These are phyloP conservation scores for Bhutanitis thaidina DNA, from an alignment of 2,888 invertebrate genomes.

Conservation along the genomic window DNA sequence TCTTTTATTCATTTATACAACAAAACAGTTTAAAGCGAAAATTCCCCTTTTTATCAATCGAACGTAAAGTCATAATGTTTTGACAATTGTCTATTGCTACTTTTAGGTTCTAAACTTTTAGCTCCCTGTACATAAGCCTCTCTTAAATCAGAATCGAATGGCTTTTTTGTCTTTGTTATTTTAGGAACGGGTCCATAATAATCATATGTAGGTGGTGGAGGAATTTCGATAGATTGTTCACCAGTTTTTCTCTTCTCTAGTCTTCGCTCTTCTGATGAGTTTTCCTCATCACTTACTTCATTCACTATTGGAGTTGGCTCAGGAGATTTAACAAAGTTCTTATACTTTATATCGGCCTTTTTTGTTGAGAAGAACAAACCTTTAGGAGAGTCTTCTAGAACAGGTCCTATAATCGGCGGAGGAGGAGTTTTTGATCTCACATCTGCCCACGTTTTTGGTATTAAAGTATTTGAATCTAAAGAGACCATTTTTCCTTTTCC, in stretches of 20 bases:
- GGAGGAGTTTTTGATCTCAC: conserved; percentile 53
- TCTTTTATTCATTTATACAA: conserved; percentile 26
- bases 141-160: conserved; percentile 61
- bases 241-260: conserved; percentile 34
- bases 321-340: conserved; percentile 55
- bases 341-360: conserved; percentile 51
- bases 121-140: conserved; percentile 69
- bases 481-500: conserved; percentile 43
- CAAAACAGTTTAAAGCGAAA: not conserved
- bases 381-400: conserved; percentile 33
- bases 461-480: conserved; percentile 18
- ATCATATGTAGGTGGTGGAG: conserved; percentile 83
- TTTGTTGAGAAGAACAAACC: conserved; percentile 61
- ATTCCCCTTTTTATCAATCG: conserved; percentile 37
- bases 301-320: conserved; percentile 54
- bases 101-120: conserved; percentile 60
- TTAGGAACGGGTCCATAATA: conserved; percentile 79
- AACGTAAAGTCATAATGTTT: conserved; percentile 68
- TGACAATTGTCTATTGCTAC: conserved; percentile 47
- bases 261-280: conserved; percentile 22
- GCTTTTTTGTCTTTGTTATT: conserved; percentile 45
- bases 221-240: conserved; percentile 66
- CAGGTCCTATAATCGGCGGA: conserved; percentile 43
- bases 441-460: conserved; percentile 55
- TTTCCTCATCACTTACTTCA: conserved; percentile 49